A percentile compares a stretch with the other conserved stretches of the same genome.
Evolutionary conservation across 2,888 invertebrate genomes (phyloP).

Genomic region (Bombylius discolor): DNA sequence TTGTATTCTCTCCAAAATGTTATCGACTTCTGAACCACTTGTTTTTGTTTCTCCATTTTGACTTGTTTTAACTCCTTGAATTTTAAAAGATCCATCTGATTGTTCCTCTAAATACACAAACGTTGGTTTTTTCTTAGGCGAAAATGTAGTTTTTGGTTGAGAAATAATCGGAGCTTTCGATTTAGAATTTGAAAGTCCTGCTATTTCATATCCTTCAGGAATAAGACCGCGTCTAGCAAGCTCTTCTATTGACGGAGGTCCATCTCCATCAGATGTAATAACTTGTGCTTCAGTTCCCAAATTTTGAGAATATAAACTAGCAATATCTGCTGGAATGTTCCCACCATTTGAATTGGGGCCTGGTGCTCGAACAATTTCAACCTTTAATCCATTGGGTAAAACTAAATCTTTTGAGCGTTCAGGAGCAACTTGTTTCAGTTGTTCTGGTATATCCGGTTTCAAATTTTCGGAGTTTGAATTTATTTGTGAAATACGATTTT

Average conservation of each 20-base stretch:
- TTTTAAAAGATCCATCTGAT: slow-evolving; percentile 71
- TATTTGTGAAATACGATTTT: neutral
- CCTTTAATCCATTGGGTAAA: slow-evolving; percentile 58
- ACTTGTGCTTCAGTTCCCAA: slow-evolving; percentile 36
- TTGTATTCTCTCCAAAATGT: slow-evolving; percentile 65
- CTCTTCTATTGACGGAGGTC: slow-evolving; percentile 62
- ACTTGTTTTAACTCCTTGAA: slow-evolving; percentile 71
- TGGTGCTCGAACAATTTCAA: slow-evolving; percentile 54
- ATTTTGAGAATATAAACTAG: slow-evolving; percentile 29
- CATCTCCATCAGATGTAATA: slow-evolving; percentile 39
- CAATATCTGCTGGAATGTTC: slow-evolving; percentile 24
- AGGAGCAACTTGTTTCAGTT: slow-evolving; percentile 22
- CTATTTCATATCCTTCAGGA: slow-evolving; percentile 67
- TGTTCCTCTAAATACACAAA: slow-evolving; percentile 79
- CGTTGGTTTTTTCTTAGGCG: slow-evolving; percentile 61
- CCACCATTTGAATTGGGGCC: slow-evolving; percentile 49
- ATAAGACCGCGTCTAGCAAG: slow-evolving; percentile 60
- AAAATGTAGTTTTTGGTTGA: slow-evolving; percentile 28
- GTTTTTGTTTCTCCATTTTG: slow-evolving; percentile 51
- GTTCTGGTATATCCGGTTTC: neutral
- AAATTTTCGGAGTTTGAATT: neutral
- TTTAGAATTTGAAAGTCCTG: slow-evolving; percentile 53
- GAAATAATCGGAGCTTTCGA: slow-evolving; percentile 30
- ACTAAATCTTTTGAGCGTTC: slow-evolving; percentile 51
- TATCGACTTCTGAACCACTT: slow-evolving; percentile 62